Percentiles rank a stretch among this genome's conserved stretches.
Evolutionary conservation across 2,797 vertebrate species (phyloP).

Genomic region (Eulemur rubriventer): DNA sequence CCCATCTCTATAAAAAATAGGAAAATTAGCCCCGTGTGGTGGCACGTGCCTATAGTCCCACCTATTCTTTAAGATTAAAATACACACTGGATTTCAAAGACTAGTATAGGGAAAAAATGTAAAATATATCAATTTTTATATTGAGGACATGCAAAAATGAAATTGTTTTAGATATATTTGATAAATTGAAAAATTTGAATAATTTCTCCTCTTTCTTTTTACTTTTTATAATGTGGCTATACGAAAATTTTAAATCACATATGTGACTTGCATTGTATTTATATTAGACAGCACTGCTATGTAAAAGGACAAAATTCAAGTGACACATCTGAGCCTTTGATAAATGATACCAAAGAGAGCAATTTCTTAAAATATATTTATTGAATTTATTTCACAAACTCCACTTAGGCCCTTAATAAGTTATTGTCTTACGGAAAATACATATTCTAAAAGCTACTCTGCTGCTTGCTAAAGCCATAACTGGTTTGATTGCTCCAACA

Average conservation of each 20-base stretch:
- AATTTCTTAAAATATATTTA: conserved; percentile 68
- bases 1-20: not conserved
- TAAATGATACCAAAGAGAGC: conserved; percentile 49
- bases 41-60: not conserved
- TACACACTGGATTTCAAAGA: not conserved
- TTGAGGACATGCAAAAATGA: not conserved
- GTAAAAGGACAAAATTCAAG: conserved; percentile 29
- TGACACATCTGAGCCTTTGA: conserved; percentile 31
- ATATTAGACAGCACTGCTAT: not conserved
- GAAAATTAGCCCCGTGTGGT: not conserved
- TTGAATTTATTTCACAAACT: conserved; percentile 70
- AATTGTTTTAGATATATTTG: not conserved
- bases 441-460: conserved; percentile 52
- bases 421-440: conserved; percentile 16
- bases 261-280: not conserved
- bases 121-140: not conserved
- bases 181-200: not conserved
- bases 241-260: not conserved
- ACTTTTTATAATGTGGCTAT: not conserved
- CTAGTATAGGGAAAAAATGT: not conserved
- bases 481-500: conserved; percentile 75
- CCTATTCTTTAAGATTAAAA: not conserved
- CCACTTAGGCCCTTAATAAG: conserved; percentile 59
- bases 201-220: not conserved
- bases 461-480: conserved; percentile 77